Base-by-base conservation (phyloP, 53 echinoderm and acorn worm species). In the Holothuria leucospilota region DNA sequence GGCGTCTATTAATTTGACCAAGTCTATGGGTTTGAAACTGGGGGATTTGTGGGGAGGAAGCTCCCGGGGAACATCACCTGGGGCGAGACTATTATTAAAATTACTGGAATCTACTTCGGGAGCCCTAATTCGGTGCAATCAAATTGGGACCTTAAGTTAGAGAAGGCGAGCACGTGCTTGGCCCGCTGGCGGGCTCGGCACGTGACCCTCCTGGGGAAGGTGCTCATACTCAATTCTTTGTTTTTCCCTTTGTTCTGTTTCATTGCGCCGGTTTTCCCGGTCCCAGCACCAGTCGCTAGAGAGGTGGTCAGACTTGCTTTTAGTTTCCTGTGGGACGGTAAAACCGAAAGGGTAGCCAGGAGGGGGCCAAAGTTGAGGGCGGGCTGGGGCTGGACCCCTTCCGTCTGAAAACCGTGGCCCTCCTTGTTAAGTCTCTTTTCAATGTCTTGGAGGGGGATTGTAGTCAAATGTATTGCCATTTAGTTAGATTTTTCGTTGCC, bases 1-100 rank as follows among this genome's bases (percentile, higher is more conserved):
- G 14, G 85, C 85, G 0, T 71, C 71, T 12, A 8, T 85, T 25
- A 85, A 85, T 29, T 53, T 85, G n/a, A 71, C 51, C 0, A 85
- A 85, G 29, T 52, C 85, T 11, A 20, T 53, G 20, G 85, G 85
- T 12, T 20, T 85, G 18, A 71, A 58, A 24, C 16, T 85, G 34
- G 34, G 20, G 34, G 34, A 3, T 34, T 34, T 1, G 34, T 34
- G 64, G 20, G 66, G 41, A 34, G 13, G 84, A 2, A 34, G 34
- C 34, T 34, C 3, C 34, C 34, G 2, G 34, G 34, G 34, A 34
- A 34, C 1, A 34, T 34, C 34, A 3, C 34, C 3, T 34, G 34
- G 34, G 3, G 34, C 34, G 34, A 34, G 3, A 34, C 34, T 1
- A 2, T 3, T 3, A 34, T 34, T 3, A 34, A 34, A 3, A 34